phyloP scores from a whole-genome alignment of 2,888 invertebrate genomes.

The Bimastos eiseni region DNA sequence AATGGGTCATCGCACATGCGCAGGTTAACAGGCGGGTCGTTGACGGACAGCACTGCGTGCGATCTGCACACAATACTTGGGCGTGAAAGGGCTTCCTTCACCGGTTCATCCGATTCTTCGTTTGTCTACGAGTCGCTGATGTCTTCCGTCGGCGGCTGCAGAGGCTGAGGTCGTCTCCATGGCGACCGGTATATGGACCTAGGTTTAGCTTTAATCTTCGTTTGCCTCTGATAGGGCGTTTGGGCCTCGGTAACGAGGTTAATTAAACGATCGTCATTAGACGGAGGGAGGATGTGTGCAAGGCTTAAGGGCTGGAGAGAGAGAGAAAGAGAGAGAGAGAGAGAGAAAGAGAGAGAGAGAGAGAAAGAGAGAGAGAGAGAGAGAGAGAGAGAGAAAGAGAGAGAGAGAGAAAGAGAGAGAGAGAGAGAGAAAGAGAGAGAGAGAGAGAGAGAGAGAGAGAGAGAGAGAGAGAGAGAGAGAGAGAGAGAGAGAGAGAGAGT shows the following conservation, averaged over 20 bases:
- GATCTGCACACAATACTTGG: neutral
- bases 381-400: neutral
- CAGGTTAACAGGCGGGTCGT: neutral
- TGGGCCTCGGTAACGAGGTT: neutral
- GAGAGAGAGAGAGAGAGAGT: neutral
- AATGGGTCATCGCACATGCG: neutral
- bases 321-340: neutral
- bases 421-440: neutral
- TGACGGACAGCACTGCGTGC: neutral
- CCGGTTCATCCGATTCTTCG: too few species aligned
- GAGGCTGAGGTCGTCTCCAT: neutral
- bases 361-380: neutral
- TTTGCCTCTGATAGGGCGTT: neutral
- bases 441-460: neutral
- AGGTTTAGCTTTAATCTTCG: conserved; percentile 6
- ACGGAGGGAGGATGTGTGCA: neutral
- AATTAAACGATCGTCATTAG: neutral
- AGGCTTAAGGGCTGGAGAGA: neutral
- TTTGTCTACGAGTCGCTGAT: neutral
- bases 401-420: neutral
- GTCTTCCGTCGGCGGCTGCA: neutral
- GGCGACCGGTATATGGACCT: neutral
- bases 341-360: neutral
- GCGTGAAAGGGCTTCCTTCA: neutral
- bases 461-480: neutral